Conservation (phyloP, 2,113 vertebrate species). For the Tinamus guttatus region DNA sequence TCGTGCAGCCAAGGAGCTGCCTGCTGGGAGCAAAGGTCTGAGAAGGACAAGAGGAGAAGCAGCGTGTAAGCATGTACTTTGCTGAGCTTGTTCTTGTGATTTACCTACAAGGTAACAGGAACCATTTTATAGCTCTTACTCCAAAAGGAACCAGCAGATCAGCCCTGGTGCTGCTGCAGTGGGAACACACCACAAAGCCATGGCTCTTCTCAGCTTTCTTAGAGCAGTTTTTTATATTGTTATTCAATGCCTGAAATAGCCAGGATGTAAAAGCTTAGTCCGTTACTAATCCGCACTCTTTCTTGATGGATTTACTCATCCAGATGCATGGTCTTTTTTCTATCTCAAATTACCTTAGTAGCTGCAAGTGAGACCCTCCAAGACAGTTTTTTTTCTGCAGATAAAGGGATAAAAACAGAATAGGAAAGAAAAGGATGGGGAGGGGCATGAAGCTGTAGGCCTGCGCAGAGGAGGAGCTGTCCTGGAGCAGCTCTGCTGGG, state of each 20-base stretch:
- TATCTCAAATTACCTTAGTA: not conserved
- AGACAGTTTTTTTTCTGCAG: not conserved
- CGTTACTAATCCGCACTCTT: not conserved
- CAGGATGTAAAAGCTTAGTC: not conserved
- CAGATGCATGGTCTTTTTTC: not conserved
- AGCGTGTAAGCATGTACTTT: fast-evolving
- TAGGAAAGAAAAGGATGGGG: not conserved
- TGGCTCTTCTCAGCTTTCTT: too few species aligned
- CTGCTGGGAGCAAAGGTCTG: not conserved
- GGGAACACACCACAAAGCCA: not conserved
- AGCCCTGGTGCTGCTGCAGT: too few species aligned
- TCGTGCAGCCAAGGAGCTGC: fast-evolving
- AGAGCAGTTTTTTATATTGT: not conserved
- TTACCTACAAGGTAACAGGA: not conserved
- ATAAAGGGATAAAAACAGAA: not conserved
- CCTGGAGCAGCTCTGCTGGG: not conserved
- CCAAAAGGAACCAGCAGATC: not conserved
- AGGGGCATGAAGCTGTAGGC: not conserved
- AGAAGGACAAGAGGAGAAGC: not conserved
- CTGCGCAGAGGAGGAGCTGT: not conserved
- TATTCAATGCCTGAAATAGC: not conserved
- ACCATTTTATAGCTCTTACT: too few species aligned
- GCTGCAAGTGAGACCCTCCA: not conserved
- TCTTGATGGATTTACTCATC: not conserved
- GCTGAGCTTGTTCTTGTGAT: not conserved